Evolutionary conservation across 30 jellyfish, hydroid and myxozoan species (phyloP).

Genomic region (Sanderia malayensis): DNA sequence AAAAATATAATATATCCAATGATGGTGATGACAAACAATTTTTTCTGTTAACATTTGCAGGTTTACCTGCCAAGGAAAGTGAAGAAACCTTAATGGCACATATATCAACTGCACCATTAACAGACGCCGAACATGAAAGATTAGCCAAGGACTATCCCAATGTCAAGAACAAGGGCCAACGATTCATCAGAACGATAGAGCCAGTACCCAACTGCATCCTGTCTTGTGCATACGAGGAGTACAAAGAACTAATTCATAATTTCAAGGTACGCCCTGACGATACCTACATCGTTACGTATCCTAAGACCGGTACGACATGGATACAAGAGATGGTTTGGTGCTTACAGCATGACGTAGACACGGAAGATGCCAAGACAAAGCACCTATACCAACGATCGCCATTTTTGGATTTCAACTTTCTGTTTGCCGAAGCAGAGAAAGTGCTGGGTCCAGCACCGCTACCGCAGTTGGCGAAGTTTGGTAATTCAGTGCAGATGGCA

Average conservation of each 20-base stretch:
- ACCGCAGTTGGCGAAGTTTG: too few species aligned
- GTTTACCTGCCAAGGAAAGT: too few species aligned
- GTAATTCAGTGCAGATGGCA: too few species aligned
- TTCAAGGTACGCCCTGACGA: constrained; percentile 3
- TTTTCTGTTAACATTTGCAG: too few species aligned
- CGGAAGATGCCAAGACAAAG: too few species aligned
- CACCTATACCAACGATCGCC: too few species aligned
- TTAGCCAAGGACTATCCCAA: background rate
- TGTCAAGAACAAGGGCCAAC: background rate
- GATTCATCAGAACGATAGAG: background rate
- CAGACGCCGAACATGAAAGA: background rate
- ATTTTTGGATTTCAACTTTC: too few species aligned
- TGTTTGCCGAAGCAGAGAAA: too few species aligned
- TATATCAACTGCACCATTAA: background rate
- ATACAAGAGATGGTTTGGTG: constrained; percentile 37
- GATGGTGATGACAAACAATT: too few species aligned
- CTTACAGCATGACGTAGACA: constrained; percentile 17
- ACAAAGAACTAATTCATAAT: background rate
- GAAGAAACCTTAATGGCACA: too few species aligned
- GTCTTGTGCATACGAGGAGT: constrained; percentile 3
- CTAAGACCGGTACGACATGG: constrained; percentile 48
- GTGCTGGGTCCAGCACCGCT: too few species aligned
- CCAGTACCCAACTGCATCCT: constrained; percentile 6
- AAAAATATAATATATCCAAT: too few species aligned
- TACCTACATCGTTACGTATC: constrained; percentile 14